Evolutionary conservation across 2,113 vertebrate species (phyloP), one percentile per base, ranked within the genome.

Genomic region (Boulengerochromis microlepis): DNA sequence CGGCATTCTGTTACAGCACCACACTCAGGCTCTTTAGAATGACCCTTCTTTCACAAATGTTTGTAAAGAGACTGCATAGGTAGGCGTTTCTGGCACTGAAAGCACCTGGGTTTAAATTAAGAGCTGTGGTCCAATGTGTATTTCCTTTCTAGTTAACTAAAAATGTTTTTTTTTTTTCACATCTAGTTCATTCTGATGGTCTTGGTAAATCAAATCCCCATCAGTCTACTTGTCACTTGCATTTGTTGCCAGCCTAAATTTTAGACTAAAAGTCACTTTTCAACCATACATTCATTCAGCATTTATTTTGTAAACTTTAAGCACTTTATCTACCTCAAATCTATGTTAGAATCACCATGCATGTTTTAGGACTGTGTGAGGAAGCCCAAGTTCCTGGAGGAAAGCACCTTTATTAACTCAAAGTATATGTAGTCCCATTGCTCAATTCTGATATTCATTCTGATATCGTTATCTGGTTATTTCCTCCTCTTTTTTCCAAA

Each of bases 101-200:
- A 61, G 29, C 29, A 61, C 2, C 59, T 19, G 29, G 16, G 8
- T 61, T 61, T 61, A 61, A 61, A 61, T 61, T 61, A 33, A 61
- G 59, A 61, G 9, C 8, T 61, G 59, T 61, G 29, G 0, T 16
- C 59, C 9, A 61, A 19, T 33, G 59, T 61, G 59, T 10, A 33
- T 61, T 61, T 61, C 59, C 9, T 61, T 33, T 61, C 33, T 33
- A 61, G 57, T 33, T 33, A 61, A 33, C 29, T 33, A 33, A 61
- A 61, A 61, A 10, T 9, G 4, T 1, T 3, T 3, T 6, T 9
- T 5, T 26, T 61, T 31, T 1, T 0, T 0, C 29, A 19, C 59
- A 61, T 61, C 9, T 61, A 19, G 9, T 33, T 61, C 59, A 61
- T 33, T 61, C 16, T 19, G 59, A 4, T 61, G 29, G 16, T 33